Evolutionary conservation across 2,113 vertebrate species (phyloP).

Genomic region (Neomonachus schauinslandi): DNA sequence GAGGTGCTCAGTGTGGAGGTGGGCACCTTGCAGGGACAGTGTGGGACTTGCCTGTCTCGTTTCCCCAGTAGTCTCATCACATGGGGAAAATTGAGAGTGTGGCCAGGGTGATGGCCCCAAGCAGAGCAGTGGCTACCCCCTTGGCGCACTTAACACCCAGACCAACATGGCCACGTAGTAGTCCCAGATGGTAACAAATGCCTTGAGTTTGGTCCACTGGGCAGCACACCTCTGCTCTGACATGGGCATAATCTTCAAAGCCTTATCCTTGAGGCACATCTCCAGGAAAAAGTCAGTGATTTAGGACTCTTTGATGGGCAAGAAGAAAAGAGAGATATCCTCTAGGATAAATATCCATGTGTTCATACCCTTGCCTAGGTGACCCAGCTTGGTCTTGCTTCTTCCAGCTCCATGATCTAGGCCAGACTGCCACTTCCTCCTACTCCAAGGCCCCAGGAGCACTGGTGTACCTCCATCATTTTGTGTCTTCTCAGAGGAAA

Average conservation of each 20-base stretch:
- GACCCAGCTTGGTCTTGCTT: background rate
- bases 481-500: background rate
- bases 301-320: background rate
- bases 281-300: background rate
- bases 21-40: background rate
- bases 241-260: background rate
- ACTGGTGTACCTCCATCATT: background rate
- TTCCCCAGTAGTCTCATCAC: background rate
- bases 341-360: background rate
- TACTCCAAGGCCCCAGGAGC: background rate
- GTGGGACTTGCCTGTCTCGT: background rate
- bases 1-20: background rate
- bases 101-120: background rate
- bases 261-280: background rate
- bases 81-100: background rate
- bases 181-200: background rate
- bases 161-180: no score
- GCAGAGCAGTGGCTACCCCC: no score
- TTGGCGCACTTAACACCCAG: background rate
- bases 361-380: background rate
- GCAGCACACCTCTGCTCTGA: background rate
- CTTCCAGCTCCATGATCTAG: accelerated
- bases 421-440: background rate
- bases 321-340: background rate
- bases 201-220: background rate